Evolutionary conservation across 2,113 vertebrate genomes (phyloP).

Genomic region (Eptesicus fuscus): DNA sequence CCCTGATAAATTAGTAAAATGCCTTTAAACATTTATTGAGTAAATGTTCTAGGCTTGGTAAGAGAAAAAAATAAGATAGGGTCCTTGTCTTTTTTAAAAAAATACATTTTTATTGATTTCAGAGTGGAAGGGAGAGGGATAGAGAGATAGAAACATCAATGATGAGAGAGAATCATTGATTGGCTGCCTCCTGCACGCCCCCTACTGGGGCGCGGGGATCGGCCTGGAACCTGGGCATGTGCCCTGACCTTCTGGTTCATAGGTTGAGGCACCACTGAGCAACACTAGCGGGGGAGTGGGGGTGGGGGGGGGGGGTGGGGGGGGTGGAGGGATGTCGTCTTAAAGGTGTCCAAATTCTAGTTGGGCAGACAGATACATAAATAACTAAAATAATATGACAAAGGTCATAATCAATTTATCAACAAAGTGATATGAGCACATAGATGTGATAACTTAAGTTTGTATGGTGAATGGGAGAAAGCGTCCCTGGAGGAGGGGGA

Average conservation of each 20-base stretch:
- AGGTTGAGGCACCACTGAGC: too few species aligned
- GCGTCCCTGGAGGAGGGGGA: neutral
- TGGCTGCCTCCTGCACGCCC: too few species aligned
- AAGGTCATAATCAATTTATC: neutral
- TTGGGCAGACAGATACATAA: neutral
- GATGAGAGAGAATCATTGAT: too few species aligned
- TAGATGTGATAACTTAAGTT: neutral
- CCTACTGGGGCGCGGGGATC: too few species aligned
- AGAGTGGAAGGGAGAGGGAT: too few species aligned
- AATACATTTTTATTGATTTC: too few species aligned
- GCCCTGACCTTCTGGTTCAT: too few species aligned
- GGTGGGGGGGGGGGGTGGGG: too few species aligned
- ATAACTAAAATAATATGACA: constrained; percentile 5
- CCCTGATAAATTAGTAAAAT: neutral
- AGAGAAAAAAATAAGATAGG: neutral
- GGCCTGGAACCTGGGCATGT: too few species aligned
- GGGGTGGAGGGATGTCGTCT: neutral
- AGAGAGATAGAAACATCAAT: too few species aligned
- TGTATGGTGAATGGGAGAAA: neutral
- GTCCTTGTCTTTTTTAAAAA: neutral
- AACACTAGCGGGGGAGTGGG: too few species aligned
- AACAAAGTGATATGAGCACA: neutral
- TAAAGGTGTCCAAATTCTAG: neutral
- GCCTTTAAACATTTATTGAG: neutral
- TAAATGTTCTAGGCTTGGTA: neutral